Percentiles rank a stretch among this genome's conserved stretches.
These are phyloP conservation scores for Neoaliturus tenellus DNA, from an alignment of 2,888 invertebrate genomes.

Conservation along the genomic window DNA sequence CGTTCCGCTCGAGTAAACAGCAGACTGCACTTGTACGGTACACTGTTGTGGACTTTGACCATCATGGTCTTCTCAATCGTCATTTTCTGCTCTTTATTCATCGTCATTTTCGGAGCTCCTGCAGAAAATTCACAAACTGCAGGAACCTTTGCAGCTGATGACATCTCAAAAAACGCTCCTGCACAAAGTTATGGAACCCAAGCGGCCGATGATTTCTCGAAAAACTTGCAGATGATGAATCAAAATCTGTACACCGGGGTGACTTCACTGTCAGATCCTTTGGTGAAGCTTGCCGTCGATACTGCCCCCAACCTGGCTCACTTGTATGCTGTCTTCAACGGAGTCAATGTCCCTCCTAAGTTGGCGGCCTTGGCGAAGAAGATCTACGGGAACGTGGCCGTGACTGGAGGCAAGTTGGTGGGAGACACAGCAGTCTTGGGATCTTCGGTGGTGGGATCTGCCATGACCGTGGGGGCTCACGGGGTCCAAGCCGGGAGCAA, in stretches of 20 bases:
- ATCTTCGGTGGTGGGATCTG: not conserved
- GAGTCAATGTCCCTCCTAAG: not conserved
- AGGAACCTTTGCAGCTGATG: too few relatives aligned
- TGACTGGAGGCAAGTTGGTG: not conserved
- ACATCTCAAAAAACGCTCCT: too few relatives aligned
- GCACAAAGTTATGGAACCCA: not conserved
- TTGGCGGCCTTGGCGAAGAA: not conserved
- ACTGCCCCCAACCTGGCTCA: constrained; percentile 5
- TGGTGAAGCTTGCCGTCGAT: constrained; percentile 5
- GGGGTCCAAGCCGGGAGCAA: not conserved
- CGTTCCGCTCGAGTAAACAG: not conserved
- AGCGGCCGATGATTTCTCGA: not conserved
- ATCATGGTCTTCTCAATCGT: not conserved
- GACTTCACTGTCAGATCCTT: not conserved
- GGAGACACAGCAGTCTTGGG: not conserved
- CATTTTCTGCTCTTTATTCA: not conserved
- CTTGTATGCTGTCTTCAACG: constrained; percentile 6
- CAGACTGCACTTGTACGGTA: not conserved
- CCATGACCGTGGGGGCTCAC: not conserved
- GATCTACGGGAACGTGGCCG: not conserved
- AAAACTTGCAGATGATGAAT: not conserved
- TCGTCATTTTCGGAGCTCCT: too few relatives aligned
- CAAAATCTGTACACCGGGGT: constrained; percentile 8
- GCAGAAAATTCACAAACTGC: too few relatives aligned
- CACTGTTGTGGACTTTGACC: not conserved